Evolutionary conservation across 2,888 invertebrate species (phyloP), one percentile per base, ranked within the genome.

Genomic region (Callyntrura sp.): DNA sequence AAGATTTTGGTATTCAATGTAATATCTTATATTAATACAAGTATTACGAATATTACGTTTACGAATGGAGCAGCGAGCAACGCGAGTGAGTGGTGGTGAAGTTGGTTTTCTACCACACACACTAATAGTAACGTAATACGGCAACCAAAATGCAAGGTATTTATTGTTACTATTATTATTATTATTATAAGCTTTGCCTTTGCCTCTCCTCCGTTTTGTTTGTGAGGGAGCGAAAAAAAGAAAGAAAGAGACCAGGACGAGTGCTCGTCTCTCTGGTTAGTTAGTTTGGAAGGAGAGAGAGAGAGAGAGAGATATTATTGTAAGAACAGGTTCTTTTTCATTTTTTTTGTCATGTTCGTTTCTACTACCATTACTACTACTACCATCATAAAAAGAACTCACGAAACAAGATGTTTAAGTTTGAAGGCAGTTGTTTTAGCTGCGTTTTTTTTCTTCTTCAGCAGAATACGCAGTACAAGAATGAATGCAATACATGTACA

Each of bases 271-370:
- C 48, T 62, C 8, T 62, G 20, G 73, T 73, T 51, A 45, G 55
- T 14, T 82, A 14, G 62, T 57, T 60, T 28, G 8, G n/a, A 14
- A 1, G 62, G 5, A n/a, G 23, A 12, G 68, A 45, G 78, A 78
- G 85, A 82, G 87, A 86, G 88, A 81, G 82, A 88, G 88, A 60
- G 28, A 76, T 60, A 17, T 35, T 17, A n/a, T 55, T 62, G 68
- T 23, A 73, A 55, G 88, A 88, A 88, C 88, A 88, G 88, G 88
- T 88, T 88, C 88, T 88, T 88, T 79, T 86, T 86, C 48, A 28
- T 65, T 81, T 82, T 60, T 82, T 45, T 82, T 73, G 28, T 48
- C 73, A 48, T 45, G 1, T 6, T 48, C 23, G 11, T 11, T 51
- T 23, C 12, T 73, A 8, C n/a, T 73, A 48, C 73, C 4, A 43